Conservation (phyloP, 2,888 invertebrate genomes). For the Leptinotarsa juncta region DNA sequence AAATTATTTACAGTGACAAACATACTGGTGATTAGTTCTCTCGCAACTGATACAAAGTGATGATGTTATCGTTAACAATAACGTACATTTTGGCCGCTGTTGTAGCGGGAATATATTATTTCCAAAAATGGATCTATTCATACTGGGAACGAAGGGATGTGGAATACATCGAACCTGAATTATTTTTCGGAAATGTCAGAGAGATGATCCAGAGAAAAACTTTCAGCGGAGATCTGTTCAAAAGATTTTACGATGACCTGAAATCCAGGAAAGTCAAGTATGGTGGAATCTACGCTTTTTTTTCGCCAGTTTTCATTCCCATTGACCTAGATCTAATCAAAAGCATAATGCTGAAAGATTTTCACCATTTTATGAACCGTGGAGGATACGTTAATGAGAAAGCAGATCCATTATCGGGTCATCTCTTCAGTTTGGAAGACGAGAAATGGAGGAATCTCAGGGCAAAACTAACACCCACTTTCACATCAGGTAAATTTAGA, state of each 20-base stretch:
- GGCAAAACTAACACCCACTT: constrained; percentile 58
- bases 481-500: constrained; percentile 39
- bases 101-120: constrained; percentile 28
- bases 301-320: constrained; percentile 55
- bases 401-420: constrained; percentile 55
- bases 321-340: constrained; percentile 59
- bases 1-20: not conserved
- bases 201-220: constrained; percentile 20
- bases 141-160: constrained; percentile 56
- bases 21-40: not conserved
- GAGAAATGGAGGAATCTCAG: constrained; percentile 64
- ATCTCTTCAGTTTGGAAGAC: constrained; percentile 56
- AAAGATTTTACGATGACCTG: constrained; percentile 42
- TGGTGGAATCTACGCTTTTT: constrained; percentile 51
- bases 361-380: constrained; percentile 58
- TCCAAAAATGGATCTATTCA: constrained; percentile 46
- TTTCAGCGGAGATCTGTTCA: constrained; percentile 24
- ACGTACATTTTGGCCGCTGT: not conserved
- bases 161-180: constrained; percentile 40
- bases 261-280: constrained; percentile 47
- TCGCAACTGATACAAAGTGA: not conserved
- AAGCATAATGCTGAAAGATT: constrained; percentile 59
- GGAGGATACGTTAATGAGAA: constrained; percentile 56
- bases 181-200: constrained; percentile 36
- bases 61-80: constrained; percentile 6